These are phyloP conservation scores for Ceryle rudis DNA, from an alignment of 2,797 vertebrate species.

Conservation along the genomic window DNA sequence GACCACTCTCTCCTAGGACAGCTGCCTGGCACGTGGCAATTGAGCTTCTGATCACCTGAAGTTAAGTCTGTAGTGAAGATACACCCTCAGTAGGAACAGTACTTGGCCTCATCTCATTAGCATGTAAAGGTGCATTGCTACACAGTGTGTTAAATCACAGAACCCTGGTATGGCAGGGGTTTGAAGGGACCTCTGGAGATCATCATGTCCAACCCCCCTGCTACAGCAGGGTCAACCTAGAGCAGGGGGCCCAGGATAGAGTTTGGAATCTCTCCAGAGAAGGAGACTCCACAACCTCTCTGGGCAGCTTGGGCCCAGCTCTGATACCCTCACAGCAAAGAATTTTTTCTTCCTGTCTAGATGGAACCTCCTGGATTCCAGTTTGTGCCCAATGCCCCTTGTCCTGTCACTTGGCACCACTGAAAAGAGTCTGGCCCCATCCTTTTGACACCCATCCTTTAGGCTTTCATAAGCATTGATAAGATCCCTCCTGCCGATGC, in stretches of 20 bases:
- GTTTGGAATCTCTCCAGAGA: too few species aligned
- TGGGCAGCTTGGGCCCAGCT: too few species aligned
- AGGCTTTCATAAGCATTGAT: too few species aligned
- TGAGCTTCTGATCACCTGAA: neutral
- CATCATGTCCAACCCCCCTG: neutral
- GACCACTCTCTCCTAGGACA: fast-evolving
- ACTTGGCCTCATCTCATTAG: neutral
- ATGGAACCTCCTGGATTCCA: too few species aligned
- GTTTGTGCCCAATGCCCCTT: too few species aligned
- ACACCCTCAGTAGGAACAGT: neutral
- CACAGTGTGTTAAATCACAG: neutral
- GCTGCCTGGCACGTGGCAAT: neutral
- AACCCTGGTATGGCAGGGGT: neutral
- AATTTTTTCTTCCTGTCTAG: too few species aligned
- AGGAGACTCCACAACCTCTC: too few species aligned
- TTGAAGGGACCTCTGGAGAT: neutral
- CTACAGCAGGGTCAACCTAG: neutral
- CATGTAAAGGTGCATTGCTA: neutral
- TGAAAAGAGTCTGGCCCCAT: too few species aligned
- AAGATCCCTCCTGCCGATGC: too few species aligned
- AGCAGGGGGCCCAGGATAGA: neutral
- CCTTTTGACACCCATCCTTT: too few species aligned
- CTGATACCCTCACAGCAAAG: too few species aligned
- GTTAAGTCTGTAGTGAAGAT: neutral
- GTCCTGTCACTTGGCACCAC: too few species aligned